phyloP scores from a whole-genome alignment of 2,888 invertebrate genomes.

The Trichogramma evanescens region DNA sequence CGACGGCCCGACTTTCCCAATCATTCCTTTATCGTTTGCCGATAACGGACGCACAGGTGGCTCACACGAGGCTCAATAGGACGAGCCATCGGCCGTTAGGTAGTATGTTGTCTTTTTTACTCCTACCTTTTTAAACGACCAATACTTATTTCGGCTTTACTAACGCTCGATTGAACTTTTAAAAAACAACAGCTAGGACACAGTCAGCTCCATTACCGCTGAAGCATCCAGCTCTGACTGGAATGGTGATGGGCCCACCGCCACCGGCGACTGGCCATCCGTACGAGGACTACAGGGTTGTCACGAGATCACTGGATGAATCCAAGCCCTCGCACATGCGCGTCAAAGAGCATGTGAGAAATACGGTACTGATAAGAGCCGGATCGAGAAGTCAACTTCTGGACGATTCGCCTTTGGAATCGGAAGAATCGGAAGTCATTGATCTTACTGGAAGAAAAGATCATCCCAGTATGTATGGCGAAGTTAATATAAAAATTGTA shows the following conservation, averaged over 20 bases:
- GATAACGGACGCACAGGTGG: slow-evolving; percentile 61
- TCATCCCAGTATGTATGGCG: slow-evolving; percentile 35
- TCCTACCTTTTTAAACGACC: slow-evolving; percentile 6
- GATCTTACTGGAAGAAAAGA: slow-evolving; percentile 67
- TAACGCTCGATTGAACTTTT: neutral
- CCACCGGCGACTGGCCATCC: slow-evolving; percentile 46
- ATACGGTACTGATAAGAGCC: slow-evolving; percentile 75
- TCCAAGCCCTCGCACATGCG: slow-evolving; percentile 52
- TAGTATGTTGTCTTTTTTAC: slow-evolving; percentile 37
- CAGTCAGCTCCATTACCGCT: slow-evolving; percentile 89
- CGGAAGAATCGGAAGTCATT: slow-evolving; percentile 57
- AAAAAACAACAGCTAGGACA: slow-evolving; percentile 62
- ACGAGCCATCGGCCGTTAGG: slow-evolving; percentile 57
- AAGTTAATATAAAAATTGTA: slow-evolving; percentile 10
- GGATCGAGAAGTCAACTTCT: slow-evolving; percentile 56
- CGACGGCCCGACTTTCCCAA: neutral
- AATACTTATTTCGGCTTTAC: neutral
- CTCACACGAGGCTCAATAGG: slow-evolving; percentile 64
- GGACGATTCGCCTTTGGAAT: slow-evolving; percentile 56
- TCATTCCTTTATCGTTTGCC: slow-evolving; percentile 42
- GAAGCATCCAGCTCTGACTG: slow-evolving; percentile 76
- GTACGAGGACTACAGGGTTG: slow-evolving; percentile 49
- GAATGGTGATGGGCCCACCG: slow-evolving; percentile 47
- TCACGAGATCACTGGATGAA: slow-evolving; percentile 54
- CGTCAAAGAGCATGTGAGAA: slow-evolving; percentile 77